Conservation (phyloP, 2,888 invertebrate species). For the Thymelicus sylvestris region DNA sequence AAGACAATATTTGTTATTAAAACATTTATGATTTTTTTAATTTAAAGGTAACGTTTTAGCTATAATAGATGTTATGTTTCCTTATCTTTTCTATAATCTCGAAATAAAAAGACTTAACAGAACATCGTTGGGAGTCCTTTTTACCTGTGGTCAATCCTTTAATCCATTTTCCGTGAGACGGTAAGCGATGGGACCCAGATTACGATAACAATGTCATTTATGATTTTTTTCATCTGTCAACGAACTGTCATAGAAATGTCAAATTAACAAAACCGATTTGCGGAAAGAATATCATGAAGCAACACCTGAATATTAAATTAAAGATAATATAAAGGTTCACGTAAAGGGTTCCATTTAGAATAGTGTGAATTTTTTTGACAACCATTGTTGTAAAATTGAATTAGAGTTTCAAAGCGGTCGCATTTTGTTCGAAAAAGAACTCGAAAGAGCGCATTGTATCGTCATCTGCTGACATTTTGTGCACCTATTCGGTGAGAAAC, state of each 20-base stretch:
- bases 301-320: constrained; percentile 71
- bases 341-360: constrained; percentile 65
- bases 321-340: constrained; percentile 54
- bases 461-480: constrained; percentile 51
- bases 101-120: constrained; percentile 24
- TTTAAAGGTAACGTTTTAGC: neutral
- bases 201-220: constrained; percentile 62
- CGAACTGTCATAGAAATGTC: constrained; percentile 71
- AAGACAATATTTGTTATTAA: too few species aligned
- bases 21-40: too few species aligned
- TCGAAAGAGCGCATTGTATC: constrained; percentile 45
- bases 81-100: neutral
- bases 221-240: constrained; percentile 51
- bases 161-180: constrained; percentile 58
- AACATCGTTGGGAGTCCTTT: constrained; percentile 59
- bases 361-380: constrained; percentile 73
- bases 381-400: constrained; percentile 64
- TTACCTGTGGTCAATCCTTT: constrained; percentile 66
- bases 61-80: neutral
- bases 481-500: constrained; percentile 48
- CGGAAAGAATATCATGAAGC: constrained; percentile 48
- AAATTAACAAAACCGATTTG: constrained; percentile 73
- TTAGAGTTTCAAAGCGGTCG: constrained; percentile 55
- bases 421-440: constrained; percentile 49
- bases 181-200: constrained; percentile 49